Base-by-base conservation (phyloP, 2,797 vertebrate genomes). In the Clarias fuscus region DNA sequence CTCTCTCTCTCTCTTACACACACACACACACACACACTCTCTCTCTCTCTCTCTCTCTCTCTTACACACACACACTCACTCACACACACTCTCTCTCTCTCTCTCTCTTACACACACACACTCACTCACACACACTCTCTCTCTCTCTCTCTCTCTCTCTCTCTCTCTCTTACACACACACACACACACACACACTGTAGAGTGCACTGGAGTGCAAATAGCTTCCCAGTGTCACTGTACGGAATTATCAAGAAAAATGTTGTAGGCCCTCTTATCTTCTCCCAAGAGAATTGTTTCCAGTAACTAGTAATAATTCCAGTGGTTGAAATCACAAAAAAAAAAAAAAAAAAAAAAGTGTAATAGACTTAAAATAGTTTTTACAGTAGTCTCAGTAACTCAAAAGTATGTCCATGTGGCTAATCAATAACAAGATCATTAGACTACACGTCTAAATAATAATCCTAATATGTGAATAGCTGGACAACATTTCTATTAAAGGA, bases 151-250 rank as follows among this genome's bases (percentile, higher is more conserved):
- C 37, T 37, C 37, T 33, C 33, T 33, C 33, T 33, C 33, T 33
- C 33, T 33, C 33, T 33, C 33, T 33, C 33, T 33, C 33, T 33
- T 2, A 37, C 37, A 4, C 37, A 37, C 37, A 4, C 67, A 30
- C 67, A 30, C 67, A 30, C 65, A 30, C 67, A 30, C 27, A 30
- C 14, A 30, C 27, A 6, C 0, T 37, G 30, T 6, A 22, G 27
- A 61, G 56, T 22, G 27, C 56, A 61, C 58, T 78, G 18, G 61
- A 79, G 59, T 79, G 77, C 59, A 37, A 79, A 62, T 79, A 79
- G 59, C 20, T 79, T 62, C 30, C 77, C 58, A 62, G 20, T 24
- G 20, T 15, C 76, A 78, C 1, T 30, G 53, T 37, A 79, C 20
- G 37, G 58, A 40, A 62, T 62, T 33, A 40, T 62, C 30, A 24